phyloP scores from a whole-genome alignment of 2,797 vertebrate genomes.

The Nannoperca australis region DNA sequence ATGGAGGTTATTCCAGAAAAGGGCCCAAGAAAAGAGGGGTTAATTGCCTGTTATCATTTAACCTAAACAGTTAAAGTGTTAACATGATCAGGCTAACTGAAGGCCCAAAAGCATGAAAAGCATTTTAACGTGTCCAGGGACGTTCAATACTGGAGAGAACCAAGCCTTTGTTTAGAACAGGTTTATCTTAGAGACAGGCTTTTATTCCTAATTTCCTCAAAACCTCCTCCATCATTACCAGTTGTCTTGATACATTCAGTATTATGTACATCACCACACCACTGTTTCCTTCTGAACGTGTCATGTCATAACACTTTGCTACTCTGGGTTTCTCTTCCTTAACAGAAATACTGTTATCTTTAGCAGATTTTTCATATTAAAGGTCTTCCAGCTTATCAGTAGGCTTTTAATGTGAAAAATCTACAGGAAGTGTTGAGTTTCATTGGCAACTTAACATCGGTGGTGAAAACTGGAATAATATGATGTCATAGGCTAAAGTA shows the following conservation, averaged over 20 bases:
- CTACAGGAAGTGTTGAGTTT: background rate
- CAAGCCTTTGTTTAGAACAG: background rate
- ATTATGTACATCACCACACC: background rate
- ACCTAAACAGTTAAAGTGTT: background rate
- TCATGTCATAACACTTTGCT: background rate
- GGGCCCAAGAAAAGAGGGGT: background rate
- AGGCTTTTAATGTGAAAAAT: background rate
- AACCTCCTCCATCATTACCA: background rate
- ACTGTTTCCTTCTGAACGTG: background rate
- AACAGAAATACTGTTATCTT: background rate
- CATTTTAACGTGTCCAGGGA: no score
- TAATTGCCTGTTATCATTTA: background rate
- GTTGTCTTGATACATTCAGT: background rate
- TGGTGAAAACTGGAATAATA: background rate
- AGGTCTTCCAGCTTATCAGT: background rate
- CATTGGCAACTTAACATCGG: background rate
- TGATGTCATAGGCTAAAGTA: background rate
- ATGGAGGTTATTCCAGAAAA: background rate
- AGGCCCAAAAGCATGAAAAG: background rate
- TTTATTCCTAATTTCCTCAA: background rate
- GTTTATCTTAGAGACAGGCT: background rate
- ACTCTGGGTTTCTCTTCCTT: background rate
- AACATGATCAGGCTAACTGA: background rate
- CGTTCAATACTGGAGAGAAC: background rate
- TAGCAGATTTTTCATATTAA: background rate